phyloP scores from a whole-genome alignment of 2,113 vertebrate genomes.

The Paralichthys olivaceus region DNA sequence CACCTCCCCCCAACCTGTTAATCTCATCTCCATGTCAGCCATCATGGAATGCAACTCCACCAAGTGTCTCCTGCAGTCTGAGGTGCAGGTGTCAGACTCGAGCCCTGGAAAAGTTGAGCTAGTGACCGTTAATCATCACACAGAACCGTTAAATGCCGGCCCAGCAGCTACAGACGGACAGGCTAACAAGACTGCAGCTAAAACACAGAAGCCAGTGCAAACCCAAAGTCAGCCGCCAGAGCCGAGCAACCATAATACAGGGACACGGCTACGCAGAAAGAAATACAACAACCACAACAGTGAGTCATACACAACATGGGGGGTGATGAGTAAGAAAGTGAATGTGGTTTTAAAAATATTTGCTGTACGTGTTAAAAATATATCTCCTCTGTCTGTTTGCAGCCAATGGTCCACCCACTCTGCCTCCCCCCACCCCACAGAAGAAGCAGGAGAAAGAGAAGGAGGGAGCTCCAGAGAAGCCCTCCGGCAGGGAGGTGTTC shows the following conservation, averaged over 20 bases:
- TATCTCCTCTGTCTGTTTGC: conserved; percentile 23
- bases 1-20: conserved; percentile 61
- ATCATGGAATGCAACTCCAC: conserved; percentile 87
- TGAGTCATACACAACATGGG: conserved; percentile 60
- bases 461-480: conserved; percentile 58
- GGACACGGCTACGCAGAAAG: conserved; percentile 77
- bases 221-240: conserved; percentile 60
- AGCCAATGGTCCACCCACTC: conserved; percentile 74
- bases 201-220: conserved; percentile 47
- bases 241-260: conserved; percentile 65
- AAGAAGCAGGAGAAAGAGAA: conserved; percentile 70
- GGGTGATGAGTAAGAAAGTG: background rate
- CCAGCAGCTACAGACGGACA: conserved; percentile 25
- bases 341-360: background rate
- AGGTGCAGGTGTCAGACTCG: conserved; percentile 62
- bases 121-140: conserved; percentile 3
- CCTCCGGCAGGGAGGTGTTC: conserved; percentile 40
- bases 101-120: conserved; percentile 47
- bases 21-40: conserved; percentile 87
- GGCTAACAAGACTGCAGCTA: conserved; percentile 26
- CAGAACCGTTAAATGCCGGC: conserved; percentile 13
- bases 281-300: conserved; percentile 78
- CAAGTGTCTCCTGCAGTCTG: conserved; percentile 86
- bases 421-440: conserved; percentile 57
- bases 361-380: background rate